Percentiles rank a stretch among this genome's conserved stretches.
Evolutionary conservation across 2,888 invertebrate species (phyloP).

Genomic region (Cyrtodaria siliqua): DNA sequence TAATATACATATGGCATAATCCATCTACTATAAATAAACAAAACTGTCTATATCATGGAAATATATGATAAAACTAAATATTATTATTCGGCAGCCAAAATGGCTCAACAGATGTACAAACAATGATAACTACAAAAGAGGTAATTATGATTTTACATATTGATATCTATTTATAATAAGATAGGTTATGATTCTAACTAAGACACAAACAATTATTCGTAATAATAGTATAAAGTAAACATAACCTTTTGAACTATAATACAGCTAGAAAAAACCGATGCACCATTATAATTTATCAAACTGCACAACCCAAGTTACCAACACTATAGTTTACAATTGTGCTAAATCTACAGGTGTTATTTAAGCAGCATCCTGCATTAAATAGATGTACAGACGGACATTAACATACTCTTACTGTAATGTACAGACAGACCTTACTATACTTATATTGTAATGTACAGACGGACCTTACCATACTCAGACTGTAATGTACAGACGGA

Average conservation of each 20-base stretch:
- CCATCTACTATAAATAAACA: background rate
- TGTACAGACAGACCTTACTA: no score
- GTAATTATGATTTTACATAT: background rate
- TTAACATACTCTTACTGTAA: no score
- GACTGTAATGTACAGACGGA: no score
- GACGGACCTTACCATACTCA: no score
- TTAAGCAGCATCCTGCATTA: background rate
- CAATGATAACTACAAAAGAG: background rate
- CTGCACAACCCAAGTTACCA: background rate
- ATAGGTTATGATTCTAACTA: no score
- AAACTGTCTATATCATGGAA: background rate
- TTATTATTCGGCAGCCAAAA: background rate
- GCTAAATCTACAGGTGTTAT: background rate
- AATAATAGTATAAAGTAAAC: no score
- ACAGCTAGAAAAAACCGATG: no score
- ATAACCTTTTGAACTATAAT: no score
- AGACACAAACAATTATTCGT: no score
- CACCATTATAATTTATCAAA: no score
- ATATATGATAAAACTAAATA: background rate
- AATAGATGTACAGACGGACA: no score
- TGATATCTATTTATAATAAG: background rate
- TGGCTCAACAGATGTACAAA: background rate
- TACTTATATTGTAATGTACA: no score
- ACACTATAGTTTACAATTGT: background rate
- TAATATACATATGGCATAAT: background rate